These are phyloP conservation scores for Microvelia longipes DNA, from an alignment of 1,140 invertebrate genomes.

Conservation along the genomic window DNA sequence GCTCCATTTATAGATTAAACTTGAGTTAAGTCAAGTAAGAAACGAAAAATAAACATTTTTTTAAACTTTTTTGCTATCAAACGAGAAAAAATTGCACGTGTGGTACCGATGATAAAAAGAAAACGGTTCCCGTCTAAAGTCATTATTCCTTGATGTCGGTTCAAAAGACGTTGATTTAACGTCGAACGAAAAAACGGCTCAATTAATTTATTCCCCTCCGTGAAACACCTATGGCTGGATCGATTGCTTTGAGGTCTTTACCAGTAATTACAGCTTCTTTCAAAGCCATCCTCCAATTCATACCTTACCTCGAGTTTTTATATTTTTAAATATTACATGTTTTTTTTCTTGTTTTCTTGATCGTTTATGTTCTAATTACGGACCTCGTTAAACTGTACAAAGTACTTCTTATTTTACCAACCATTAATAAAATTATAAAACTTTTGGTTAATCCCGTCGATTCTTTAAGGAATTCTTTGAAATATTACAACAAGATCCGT, in stretches of 20 bases:
- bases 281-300: conserved; percentile 3
- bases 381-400: background rate
- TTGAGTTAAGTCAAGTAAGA: no score
- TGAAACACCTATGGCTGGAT: conserved; percentile 14
- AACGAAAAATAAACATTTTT: no score
- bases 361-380: background rate
- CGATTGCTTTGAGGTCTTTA: conserved; percentile 12
- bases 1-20: no score
- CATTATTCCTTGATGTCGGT: no score
- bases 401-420: background rate
- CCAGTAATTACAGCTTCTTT: conserved; percentile 9
- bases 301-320: background rate
- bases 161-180: no score
- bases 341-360: background rate
- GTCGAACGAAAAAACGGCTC: background rate
- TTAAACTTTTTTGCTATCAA: no score
- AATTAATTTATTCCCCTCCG: conserved; percentile 17
- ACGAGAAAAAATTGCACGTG: no score
- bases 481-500: background rate
- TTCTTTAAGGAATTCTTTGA: background rate
- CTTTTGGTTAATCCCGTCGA: background rate
- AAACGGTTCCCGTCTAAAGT: no score
- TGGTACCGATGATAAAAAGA: no score
- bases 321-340: background rate
- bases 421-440: background rate